phyloP scores from a whole-genome alignment of 2,888 invertebrate species.

The Aricia artaxerxes region DNA sequence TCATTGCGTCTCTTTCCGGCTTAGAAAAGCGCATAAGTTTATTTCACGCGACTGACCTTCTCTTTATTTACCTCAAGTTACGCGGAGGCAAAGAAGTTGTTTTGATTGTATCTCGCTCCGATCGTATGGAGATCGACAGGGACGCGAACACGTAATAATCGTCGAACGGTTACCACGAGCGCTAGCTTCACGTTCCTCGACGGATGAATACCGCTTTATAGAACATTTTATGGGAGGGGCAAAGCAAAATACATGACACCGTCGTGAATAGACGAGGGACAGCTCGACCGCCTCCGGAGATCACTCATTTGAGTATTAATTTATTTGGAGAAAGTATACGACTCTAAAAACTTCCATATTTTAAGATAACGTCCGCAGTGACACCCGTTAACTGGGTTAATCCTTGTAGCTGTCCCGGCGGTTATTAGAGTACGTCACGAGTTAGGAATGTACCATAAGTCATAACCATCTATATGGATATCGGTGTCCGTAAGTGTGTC shows the following conservation, averaged over 20 bases:
- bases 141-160: slow-evolving; percentile 49
- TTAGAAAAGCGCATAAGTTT: slow-evolving; percentile 57
- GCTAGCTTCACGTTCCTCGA: slow-evolving; percentile 21
- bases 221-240: slow-evolving; percentile 25
- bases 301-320: neutral
- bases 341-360: neutral
- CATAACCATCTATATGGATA: neutral
- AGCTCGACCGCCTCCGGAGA: neutral
- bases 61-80: slow-evolving; percentile 68
- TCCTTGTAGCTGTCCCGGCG: neutral
- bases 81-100: slow-evolving; percentile 60
- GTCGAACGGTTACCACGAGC: slow-evolving; percentile 31
- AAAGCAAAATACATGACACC: slow-evolving; percentile 30
- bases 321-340: neutral
- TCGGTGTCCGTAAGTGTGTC: slow-evolving; percentile 2
- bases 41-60: slow-evolving; percentile 72
- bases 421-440: neutral
- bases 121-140: slow-evolving; percentile 60
- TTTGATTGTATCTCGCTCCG: slow-evolving; percentile 76
- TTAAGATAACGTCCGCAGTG: neutral
- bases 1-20: slow-evolving; percentile 76
- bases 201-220: slow-evolving; percentile 35
- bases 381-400: slow-evolving; percentile 6
- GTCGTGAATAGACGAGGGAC: slow-evolving; percentile 32
- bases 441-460: slow-evolving; percentile 3